These are phyloP conservation scores for Zaprionus gabonicus DNA, from an alignment of 1,140 invertebrate genomes.

Conservation along the genomic window DNA sequence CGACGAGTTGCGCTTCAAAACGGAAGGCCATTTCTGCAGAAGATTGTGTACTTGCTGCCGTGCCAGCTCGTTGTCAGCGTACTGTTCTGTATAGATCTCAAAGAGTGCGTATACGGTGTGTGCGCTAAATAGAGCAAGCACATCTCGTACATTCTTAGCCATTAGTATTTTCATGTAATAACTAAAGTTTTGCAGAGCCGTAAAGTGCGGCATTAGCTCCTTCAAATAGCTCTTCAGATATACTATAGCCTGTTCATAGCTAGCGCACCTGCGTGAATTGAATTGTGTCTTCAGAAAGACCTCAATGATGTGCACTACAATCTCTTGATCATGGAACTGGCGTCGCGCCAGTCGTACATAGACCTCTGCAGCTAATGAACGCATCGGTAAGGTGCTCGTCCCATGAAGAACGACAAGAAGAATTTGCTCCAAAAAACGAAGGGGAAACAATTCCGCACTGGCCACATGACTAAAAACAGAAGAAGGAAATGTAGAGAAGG, in stretches of 20 bases:
- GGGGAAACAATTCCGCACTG: conserved; percentile 51
- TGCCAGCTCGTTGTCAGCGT: conserved; percentile 2
- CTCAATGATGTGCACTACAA: conserved; percentile 59
- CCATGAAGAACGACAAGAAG: conserved; percentile 45
- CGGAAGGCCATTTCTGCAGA: conserved; percentile 34
- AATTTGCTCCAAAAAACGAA: conserved; percentile 49
- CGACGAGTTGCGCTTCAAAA: conserved; percentile 9
- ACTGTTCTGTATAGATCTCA: conserved; percentile 33
- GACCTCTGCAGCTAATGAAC: conserved; percentile 41
- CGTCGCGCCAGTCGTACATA: conserved; percentile 56
- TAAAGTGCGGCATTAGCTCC: conserved; percentile 31
- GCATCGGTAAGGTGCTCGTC: background rate
- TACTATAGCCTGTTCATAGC: conserved; percentile 23
- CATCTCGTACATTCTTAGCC: conserved; percentile 14
- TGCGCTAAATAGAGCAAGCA: conserved; percentile 49
- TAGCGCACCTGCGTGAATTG: conserved; percentile 1
- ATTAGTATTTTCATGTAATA: conserved; percentile 31
- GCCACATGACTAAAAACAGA: conserved; percentile 38
- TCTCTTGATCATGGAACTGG: conserved; percentile 30
- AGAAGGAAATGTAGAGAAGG: too few species aligned
- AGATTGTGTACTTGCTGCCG: conserved; percentile 39
- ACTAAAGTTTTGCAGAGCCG: conserved; percentile 30
- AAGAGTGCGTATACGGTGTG: conserved; percentile 48
- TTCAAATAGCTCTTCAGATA: conserved; percentile 37
- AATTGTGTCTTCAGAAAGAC: conserved; percentile 40